Base-by-base conservation (phyloP, 2,888 invertebrate genomes). In the Vandiemenella viatica region DNA sequence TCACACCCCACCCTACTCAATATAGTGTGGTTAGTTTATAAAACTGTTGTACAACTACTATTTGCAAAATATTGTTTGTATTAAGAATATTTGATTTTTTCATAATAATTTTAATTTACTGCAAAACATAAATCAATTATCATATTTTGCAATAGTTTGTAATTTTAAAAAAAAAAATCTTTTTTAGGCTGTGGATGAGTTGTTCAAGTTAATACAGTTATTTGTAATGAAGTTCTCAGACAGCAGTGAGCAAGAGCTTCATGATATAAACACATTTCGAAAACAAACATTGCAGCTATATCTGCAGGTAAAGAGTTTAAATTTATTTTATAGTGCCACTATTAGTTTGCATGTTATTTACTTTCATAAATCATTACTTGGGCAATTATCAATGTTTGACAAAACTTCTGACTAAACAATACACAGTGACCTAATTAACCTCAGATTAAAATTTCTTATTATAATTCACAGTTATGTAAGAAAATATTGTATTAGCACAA, bases 1-100 rank as follows among this genome's bases (percentile, higher is more conserved):
- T 95, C 55, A 89, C 91, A 23, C 91, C 92, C n/a, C 91, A 91
- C 68, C 89, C 91, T 5, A 89, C 89, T 18, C 85, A 93, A 59
- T 95, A 95, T 70, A 83, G 88, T 16, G 80, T 80, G 54, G 80
- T 76, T 63, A 66, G 64, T 62, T n/a, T n/a, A n/a, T n/a, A 21
- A 32, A 32, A 3, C n/a, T 32, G 3, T 2, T 8, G 26, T 23
- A 23, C 10, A 10, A 23, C 6, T 8, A 23, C 6, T 23, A 23
- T 23, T 23, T 32, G 4, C n/a, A 4, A 32, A 13, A 10, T 32
- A 3, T 32, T 32, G 10, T 32, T 13, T 13, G 3, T 23, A 10
- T 32, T 13, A 32, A 32, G 3, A 13, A 32, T 32, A 4, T 32
- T 32, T 23, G 10, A 23, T 23, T 23, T 8, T 23, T 6, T 6